Percentiles rank a stretch among this genome's conserved stretches.
Conservation (phyloP, 2,888 invertebrate species). For the Acrobeloides nanus region DNA sequence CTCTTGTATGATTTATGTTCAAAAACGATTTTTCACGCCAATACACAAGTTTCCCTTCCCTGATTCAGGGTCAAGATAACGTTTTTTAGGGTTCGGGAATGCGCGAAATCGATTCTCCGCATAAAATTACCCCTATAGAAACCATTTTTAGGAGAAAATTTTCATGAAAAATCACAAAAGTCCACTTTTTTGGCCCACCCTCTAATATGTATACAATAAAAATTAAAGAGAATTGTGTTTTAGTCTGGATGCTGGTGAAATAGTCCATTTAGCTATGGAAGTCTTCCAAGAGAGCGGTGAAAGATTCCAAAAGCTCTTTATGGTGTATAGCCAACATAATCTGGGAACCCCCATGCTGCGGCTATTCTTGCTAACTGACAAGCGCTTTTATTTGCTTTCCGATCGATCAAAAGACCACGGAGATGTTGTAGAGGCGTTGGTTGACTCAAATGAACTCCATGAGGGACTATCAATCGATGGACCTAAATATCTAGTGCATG, state of each 20-base stretch:
- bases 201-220: no score
- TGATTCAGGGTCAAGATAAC: no score
- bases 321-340: constrained; percentile 18
- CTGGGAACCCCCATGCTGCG: constrained; percentile 17
- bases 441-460: neutral
- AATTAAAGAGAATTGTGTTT: constrained; percentile 10
- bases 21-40: no score
- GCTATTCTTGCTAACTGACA: constrained; percentile 16
- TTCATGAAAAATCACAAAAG: no score
- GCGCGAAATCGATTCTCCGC: no score
- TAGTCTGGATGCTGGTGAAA: constrained; percentile 39
- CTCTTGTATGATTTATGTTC: no score
- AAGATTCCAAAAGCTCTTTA: constrained; percentile 20
- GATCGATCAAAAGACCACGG: neutral
- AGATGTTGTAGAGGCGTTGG: constrained; percentile 1
- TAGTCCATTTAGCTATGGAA: constrained; percentile 35
- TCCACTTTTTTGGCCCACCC: no score
- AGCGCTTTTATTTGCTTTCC: constrained; percentile 15
- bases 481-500: constrained; percentile 11
- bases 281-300: constrained; percentile 28
- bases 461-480: no score
- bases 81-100: no score
- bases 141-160: no score
- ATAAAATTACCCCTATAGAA: no score
- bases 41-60: no score